Base-by-base conservation (phyloP, 2,888 invertebrate genomes). In the Leptinotarsa rubiginosa region DNA sequence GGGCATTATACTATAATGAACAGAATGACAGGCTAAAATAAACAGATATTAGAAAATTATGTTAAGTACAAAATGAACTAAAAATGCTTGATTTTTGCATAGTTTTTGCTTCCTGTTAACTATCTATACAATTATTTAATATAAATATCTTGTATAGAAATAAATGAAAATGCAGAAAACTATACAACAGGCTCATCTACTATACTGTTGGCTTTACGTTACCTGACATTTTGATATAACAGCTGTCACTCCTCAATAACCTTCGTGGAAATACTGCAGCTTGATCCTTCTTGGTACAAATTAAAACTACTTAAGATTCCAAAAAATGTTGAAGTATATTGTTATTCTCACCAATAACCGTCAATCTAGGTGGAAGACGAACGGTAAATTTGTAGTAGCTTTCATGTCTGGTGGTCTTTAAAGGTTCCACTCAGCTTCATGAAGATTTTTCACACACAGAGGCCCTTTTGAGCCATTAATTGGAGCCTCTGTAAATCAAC, bases 401-500 rank as follows among this genome's bases (percentile, higher is more conserved):
- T 81, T 82, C 80, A 81, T 82, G 79, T 82, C 80, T 81, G 80
- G 81, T 79, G 80, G 81, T 81, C 78, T 79, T 79, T 79, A 78
- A 79, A 80, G 80, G 81, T 81, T 79, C 83, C 83, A 81, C 82
- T 81, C 83, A 81, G 81, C 82, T 81, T 81, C 82, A 83, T 81
- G 83, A 83, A 83, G 83, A 80, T 79, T 78, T 78, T 79, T 76
- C 76, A 79, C 73, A 79, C 75, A 78, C 78, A 82, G 82, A 81
- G 83, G 81, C 82, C 82, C 81, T 78, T 79, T 75, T 75, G 81
- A 80, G 81, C 82, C 83, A 83, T 83, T 85, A 79, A 81, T 80
- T 81, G 87, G 86, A 87, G 86, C 86, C 87, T 88, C 87, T 88
- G 87, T 87, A 88, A 88, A 87, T 85, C 85, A 88, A 87, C 87